Percentiles rank a stretch among this genome's conserved stretches.
phyloP scores from a whole-genome alignment of 2,797 vertebrate species.

The Sarcophilus harrisii region DNA sequence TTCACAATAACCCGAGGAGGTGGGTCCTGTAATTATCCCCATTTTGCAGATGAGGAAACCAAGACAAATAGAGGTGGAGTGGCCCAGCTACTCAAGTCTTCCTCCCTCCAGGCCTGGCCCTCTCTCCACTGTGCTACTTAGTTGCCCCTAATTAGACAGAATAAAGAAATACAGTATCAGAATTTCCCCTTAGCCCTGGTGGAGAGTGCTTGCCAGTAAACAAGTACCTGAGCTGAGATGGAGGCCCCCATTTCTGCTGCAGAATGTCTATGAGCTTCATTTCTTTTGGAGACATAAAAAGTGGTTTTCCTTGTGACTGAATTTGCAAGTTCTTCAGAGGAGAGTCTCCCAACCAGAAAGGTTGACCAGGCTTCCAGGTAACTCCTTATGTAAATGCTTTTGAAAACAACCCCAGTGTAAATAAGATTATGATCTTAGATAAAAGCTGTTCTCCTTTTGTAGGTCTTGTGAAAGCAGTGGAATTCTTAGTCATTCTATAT shows the following conservation, averaged over 20 bases:
- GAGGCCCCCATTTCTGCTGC: slow-evolving; percentile 23
- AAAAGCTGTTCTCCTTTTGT: slow-evolving; percentile 80
- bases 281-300: slow-evolving; percentile 72
- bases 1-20: neutral
- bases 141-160: slow-evolving; percentile 2
- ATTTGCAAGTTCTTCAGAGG: slow-evolving; percentile 70
- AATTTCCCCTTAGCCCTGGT: slow-evolving; percentile 7
- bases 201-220: slow-evolving; percentile 8
- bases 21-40: neutral
- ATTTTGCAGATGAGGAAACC: neutral
- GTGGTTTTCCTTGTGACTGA: slow-evolving; percentile 68
- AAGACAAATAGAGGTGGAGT: neutral
- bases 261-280: slow-evolving; percentile 49
- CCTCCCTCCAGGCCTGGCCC: neutral
- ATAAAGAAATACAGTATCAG: slow-evolving; percentile 2
- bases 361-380: slow-evolving; percentile 75
- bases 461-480: slow-evolving; percentile 82
- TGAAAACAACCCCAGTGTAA: slow-evolving; percentile 71
- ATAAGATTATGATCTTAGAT: slow-evolving; percentile 77
- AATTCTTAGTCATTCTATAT: slow-evolving; percentile 80
- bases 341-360: slow-evolving; percentile 68
- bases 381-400: slow-evolving; percentile 79
- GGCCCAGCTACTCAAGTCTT: neutral
- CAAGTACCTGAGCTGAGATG: neutral
- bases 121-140: neutral